phyloP scores from a whole-genome alignment of 2,113 vertebrate species.

The Mustela lutreola region DNA sequence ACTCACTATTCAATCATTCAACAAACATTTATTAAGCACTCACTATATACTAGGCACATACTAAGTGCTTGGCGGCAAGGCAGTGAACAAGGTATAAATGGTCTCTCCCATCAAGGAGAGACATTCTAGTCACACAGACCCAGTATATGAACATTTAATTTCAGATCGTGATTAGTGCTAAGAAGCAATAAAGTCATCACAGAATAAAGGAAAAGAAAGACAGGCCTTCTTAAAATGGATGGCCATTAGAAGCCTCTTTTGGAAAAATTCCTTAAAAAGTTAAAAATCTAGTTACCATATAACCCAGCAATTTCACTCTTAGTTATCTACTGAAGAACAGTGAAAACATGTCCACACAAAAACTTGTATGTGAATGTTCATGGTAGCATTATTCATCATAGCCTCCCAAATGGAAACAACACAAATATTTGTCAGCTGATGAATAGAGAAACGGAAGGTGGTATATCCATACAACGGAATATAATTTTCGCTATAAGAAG shows the following conservation, averaged over 20 bases:
- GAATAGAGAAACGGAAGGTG: not conserved
- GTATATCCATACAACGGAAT: not conserved
- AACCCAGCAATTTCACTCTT: not conserved
- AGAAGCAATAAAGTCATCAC: not conserved
- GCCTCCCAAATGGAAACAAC: not conserved
- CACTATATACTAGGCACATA: not conserved
- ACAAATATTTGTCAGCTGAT: not conserved
- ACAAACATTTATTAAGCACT: not conserved
- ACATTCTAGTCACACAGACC: not conserved
- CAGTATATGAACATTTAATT: not conserved
- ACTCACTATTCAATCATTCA: not conserved
- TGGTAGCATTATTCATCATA: not conserved
- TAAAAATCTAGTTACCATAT: not conserved
- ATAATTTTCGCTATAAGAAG: not conserved
- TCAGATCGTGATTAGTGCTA: not conserved
- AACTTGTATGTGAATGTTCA: not conserved
- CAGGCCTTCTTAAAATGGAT: not conserved
- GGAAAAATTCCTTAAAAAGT: constrained; percentile 29
- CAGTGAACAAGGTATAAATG: not conserved
- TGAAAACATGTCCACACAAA: not conserved
- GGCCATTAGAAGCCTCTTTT: not conserved
- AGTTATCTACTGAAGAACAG: not conserved
- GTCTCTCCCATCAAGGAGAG: not conserved
- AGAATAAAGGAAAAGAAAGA: not conserved
- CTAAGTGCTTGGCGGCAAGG: not conserved